Percentiles rank a stretch among this genome's conserved stretches.
These are phyloP conservation scores for Rhegmatorhina hoffmannsi DNA, from an alignment of 2,113 vertebrate species.

Conservation along the genomic window DNA sequence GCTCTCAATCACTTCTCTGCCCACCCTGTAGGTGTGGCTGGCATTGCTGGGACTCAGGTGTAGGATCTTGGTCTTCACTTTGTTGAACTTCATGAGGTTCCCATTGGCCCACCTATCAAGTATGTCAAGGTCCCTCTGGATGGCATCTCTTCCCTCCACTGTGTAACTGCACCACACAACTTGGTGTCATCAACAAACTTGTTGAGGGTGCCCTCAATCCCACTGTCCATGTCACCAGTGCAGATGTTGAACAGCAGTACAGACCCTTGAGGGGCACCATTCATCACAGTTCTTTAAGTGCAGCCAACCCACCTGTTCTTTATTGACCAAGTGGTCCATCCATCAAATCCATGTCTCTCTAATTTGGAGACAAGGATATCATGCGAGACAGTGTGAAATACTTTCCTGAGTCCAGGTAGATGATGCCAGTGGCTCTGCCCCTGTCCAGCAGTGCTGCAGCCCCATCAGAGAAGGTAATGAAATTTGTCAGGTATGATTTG, in stretches of 20 bases:
- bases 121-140: not conserved
- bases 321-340: not conserved
- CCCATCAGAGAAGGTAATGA: not conserved
- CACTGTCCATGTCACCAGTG: not conserved
- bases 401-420: not conserved
- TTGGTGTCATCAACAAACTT: not conserved
- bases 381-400: not conserved
- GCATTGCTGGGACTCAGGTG: not conserved
- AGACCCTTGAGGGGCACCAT: not conserved
- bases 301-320: not conserved
- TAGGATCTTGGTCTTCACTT: not conserved
- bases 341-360: not conserved
- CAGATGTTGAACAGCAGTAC: not conserved
- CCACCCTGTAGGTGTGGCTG: not conserved
- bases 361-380: not conserved
- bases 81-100: not conserved
- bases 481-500: not conserved
- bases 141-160: fast-evolving
- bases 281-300: not conserved
- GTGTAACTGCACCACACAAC: fast-evolving
- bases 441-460: not conserved
- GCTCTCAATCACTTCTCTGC: not conserved
- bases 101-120: not conserved
- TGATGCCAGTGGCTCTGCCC: not conserved
- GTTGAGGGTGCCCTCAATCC: not conserved